Evolutionary conservation across 1,140 invertebrate species (phyloP).

Genomic region (Zeugodacus cucurbitae): DNA sequence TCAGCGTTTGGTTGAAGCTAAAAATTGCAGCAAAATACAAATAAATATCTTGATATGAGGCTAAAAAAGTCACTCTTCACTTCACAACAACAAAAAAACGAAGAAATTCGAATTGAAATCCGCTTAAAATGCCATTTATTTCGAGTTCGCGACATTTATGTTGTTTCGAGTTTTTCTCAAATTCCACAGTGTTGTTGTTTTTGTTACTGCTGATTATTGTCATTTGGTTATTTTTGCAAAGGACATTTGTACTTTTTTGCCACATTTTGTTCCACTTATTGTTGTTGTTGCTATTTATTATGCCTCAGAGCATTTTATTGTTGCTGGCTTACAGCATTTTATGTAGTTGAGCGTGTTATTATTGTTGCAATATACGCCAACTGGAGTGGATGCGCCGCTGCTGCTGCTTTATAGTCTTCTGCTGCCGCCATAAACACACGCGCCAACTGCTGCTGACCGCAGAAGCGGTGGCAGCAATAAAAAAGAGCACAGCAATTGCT

Average conservation of each 20-base stretch:
- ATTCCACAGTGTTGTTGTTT: neutral
- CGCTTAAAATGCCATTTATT: neutral
- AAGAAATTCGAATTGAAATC: neutral
- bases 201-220: neutral
- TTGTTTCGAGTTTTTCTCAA: neutral
- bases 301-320: conserved; percentile 3
- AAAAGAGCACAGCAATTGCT: neutral
- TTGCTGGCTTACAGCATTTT: neutral
- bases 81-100: no score
- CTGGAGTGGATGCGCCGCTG: neutral
- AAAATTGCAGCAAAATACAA: no score
- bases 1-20: no score
- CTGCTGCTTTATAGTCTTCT: neutral
- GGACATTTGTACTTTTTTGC: neutral
- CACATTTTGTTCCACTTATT: neutral
- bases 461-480: neutral
- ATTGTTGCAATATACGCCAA: neutral
- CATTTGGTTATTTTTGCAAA: neutral
- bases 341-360: neutral
- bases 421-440: neutral
- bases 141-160: neutral
- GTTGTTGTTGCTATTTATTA: neutral
- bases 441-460: neutral
- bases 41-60: no score
- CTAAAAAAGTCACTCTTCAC: no score